Evolutionary conservation across 2,113 vertebrate species (phyloP).

Genomic region (Percopsis transmontana): DNA sequence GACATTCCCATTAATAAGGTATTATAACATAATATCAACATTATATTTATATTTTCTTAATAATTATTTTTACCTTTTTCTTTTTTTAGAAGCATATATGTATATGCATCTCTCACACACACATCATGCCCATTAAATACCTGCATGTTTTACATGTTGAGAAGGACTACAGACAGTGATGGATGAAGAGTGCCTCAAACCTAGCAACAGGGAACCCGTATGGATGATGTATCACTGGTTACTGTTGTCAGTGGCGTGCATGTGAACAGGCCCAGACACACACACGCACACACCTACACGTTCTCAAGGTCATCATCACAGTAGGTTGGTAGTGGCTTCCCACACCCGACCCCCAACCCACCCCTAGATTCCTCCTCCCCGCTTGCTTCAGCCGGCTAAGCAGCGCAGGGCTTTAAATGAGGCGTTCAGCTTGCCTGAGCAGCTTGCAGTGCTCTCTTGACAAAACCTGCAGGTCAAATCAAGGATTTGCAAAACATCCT

Average conservation of each 20-base stretch:
- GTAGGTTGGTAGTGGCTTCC: not conserved
- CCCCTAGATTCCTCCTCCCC: constrained; percentile 19
- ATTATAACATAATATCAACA: no score
- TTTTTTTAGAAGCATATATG: no score
- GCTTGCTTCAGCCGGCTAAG: constrained; percentile 15
- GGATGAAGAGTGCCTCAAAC: constrained; percentile 39
- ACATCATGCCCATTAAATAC: not conserved
- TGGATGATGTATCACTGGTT: constrained; percentile 52
- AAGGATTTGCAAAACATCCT: constrained; percentile 15
- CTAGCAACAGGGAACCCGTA: constrained; percentile 22
- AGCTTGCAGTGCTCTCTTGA: constrained; percentile 12
- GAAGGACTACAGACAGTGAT: constrained; percentile 38
- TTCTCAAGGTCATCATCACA: not conserved
- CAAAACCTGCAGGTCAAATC: not conserved
- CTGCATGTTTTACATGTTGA: not conserved
- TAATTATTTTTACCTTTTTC: no score
- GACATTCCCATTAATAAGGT: no score
- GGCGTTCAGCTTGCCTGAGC: constrained; percentile 11
- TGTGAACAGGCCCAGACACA: constrained; percentile 24
- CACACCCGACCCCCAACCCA: no score
- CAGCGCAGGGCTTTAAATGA: not conserved
- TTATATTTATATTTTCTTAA: no score
- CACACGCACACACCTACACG: not conserved
- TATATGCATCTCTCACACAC: not conserved
- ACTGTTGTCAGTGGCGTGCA: constrained; percentile 30